Base-by-base conservation (phyloP, 1,140 invertebrate species). In the Lepidurus apus region DNA sequence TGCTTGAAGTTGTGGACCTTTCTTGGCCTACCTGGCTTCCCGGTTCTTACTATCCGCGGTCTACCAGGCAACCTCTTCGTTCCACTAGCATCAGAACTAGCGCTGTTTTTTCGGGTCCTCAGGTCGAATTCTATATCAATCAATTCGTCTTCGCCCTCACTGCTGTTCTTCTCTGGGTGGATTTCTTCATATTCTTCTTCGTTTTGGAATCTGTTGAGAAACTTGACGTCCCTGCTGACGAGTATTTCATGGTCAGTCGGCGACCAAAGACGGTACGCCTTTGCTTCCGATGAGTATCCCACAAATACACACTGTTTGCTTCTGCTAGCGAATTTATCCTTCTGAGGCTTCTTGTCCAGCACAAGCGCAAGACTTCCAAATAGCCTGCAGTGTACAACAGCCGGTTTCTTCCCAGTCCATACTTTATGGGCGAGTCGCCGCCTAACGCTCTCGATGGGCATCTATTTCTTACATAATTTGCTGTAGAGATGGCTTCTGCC, bases 401-500 rank as follows among this genome's bases (percentile, higher is more conserved):
- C 79, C 43, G 81, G 81, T 74, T 82, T 82, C 42, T 73, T 73
- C 6, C 80, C 76, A 77, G 74, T 78, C 78, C 83, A 83, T 24
- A 75, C 13, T 79, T 84, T 82, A 79, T 82, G 82, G 79, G 73
- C 26, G 84, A 26, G 79, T 83, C 65, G 42, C 47, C 17, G 26
- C 75, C 73, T 10, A 34, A 21, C 73, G 73, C 75, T 11, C 74
- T 42, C 4, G 21, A 73, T 11, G 80, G 81, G n/a, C 65, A 74
- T 47, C 85, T 80, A 77, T 87, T 87, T 53, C 82, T 83, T 9
- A 87, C 77, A 80, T 86, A 86, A 9, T 83, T 82, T 8, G 84
- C 84, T 1, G 84, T 86, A 65, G 82, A 82, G 0, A 86, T 81
- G 10, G 87, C 85, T 83, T 88, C 86, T 5, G 84, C 84, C 87